These are phyloP conservation scores for Setipinna tenuifilis DNA, from an alignment of 2,797 vertebrate species.

Conservation along the genomic window DNA sequence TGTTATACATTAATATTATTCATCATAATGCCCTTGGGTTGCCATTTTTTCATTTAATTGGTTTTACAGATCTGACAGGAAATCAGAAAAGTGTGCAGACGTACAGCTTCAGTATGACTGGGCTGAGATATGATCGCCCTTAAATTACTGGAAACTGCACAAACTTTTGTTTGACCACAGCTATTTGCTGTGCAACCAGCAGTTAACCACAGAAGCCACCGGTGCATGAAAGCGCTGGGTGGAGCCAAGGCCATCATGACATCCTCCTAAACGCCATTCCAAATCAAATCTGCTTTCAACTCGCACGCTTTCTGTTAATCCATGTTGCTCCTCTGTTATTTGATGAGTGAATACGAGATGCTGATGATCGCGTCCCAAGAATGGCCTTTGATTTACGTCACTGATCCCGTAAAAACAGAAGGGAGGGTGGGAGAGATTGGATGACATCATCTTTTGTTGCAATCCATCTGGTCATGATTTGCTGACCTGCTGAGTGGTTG, in stretches of 20 bases:
- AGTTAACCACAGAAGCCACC: conserved; percentile 16
- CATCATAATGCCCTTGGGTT: not conserved
- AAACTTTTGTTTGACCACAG: conserved; percentile 33
- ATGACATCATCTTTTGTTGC: not conserved
- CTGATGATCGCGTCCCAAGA: not conserved
- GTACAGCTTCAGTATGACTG: not conserved
- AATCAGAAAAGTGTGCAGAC: not conserved
- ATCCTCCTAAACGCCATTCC: conserved; percentile 19
- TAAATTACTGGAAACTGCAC: conserved; percentile 35
- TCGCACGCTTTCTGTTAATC: conserved; percentile 36
- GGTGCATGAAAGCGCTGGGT: conserved; percentile 26
- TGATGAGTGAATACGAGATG: not conserved
- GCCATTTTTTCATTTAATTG: not conserved
- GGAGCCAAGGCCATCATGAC: conserved; percentile 15
- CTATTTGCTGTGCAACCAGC: conserved; percentile 31
- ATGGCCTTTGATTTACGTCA: conserved; percentile 22
- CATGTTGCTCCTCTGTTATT: conserved; percentile 27
- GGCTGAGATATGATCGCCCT: not conserved
- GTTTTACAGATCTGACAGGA: not conserved
- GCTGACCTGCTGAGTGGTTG: conserved; percentile 9
- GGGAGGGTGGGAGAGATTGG: conserved; percentile 1
- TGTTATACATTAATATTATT: not conserved
- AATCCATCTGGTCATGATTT: conserved; percentile 15
- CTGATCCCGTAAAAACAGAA: conserved; percentile 11
- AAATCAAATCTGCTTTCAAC: conserved; percentile 40